phyloP scores from a whole-genome alignment of 2,888 invertebrate species.

The Plebejus argus region DNA sequence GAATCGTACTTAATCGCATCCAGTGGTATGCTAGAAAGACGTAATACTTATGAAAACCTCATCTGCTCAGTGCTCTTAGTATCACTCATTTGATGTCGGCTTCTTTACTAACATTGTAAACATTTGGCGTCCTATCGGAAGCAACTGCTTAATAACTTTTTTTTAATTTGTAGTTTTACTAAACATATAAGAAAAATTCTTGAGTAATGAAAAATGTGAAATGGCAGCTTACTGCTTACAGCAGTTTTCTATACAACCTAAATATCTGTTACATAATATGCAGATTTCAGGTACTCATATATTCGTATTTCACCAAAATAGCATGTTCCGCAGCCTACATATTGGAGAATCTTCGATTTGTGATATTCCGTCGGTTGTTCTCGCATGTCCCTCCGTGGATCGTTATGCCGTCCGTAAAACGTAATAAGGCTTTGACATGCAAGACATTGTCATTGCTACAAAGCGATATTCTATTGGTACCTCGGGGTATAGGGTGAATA shows the following conservation, averaged over 20 bases:
- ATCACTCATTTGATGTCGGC: too few species aligned
- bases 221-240: background rate
- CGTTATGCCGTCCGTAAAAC: slow-evolving; percentile 17
- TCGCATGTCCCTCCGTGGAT: background rate
- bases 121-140: too few species aligned
- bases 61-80: too few species aligned
- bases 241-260: background rate
- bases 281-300: background rate
- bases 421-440: slow-evolving; percentile 20
- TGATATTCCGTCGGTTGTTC: background rate
- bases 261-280: background rate
- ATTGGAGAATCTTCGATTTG: background rate
- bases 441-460: background rate
- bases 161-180: too few species aligned
- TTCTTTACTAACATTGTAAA: too few species aligned
- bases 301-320: background rate
- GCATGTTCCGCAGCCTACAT: background rate
- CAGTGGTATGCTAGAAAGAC: too few species aligned
- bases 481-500: background rate
- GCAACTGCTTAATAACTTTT: too few species aligned
- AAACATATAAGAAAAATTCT: too few species aligned
- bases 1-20: too few species aligned
- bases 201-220: too few species aligned
- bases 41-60: too few species aligned
- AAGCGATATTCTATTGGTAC: slow-evolving; percentile 17